Percentiles rank a stretch among this genome's conserved stretches.
phyloP scores from a whole-genome alignment of 2,888 invertebrate species.

The Euzophera pinguis region DNA sequence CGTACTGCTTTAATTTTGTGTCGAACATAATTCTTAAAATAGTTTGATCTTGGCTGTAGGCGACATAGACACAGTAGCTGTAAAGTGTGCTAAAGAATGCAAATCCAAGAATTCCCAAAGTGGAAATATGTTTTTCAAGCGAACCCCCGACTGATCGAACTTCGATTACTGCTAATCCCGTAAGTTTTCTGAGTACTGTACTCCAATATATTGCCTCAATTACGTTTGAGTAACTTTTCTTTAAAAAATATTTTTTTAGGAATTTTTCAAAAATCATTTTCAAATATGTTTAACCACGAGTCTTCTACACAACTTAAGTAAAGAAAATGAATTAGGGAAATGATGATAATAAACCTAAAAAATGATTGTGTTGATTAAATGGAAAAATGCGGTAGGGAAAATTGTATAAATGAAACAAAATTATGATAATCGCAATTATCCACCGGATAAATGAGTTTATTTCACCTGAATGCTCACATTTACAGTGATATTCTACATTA shows the following conservation, averaged over 20 bases:
- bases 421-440: slow-evolving; percentile 69
- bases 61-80: slow-evolving; percentile 33
- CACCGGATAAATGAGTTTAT: slow-evolving; percentile 70
- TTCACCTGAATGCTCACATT: slow-evolving; percentile 65
- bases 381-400: not conserved
- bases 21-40: slow-evolving; percentile 48
- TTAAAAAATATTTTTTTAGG: slow-evolving; percentile 9
- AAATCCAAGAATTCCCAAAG: not conserved
- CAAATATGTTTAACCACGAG: not conserved
- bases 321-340: too few species aligned
- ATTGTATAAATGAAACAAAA: slow-evolving; percentile 56
- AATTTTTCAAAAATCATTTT: not conserved
- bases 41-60: slow-evolving; percentile 43
- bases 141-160: not conserved
- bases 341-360: not conserved
- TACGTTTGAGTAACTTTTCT: slow-evolving; percentile 34
- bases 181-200: slow-evolving; percentile 32
- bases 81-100: not conserved
- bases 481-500: slow-evolving; percentile 68
- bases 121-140: not conserved
- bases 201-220: slow-evolving; percentile 37
- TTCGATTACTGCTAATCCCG: slow-evolving; percentile 37
- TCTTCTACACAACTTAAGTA: too few species aligned
- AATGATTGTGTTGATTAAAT: not conserved
- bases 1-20: slow-evolving; percentile 53